A percentile compares a stretch with the other conserved stretches of the same genome.
These are phyloP conservation scores for Drosophila watanabei DNA, from an alignment of 1,140 invertebrate genomes.

Conservation along the genomic window DNA sequence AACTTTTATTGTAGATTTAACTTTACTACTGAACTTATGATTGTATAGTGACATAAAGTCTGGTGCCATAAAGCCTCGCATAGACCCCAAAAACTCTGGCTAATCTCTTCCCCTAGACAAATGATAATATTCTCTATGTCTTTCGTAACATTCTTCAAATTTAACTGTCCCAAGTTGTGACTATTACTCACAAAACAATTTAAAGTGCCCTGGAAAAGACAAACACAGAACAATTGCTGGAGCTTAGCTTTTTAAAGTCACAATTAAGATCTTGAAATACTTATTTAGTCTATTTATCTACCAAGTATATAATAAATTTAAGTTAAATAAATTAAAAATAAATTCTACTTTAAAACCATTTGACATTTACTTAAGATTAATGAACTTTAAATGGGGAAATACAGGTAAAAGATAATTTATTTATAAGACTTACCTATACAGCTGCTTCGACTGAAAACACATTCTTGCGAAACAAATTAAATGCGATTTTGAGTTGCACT, in stretches of 20 bases:
- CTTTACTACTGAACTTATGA: neutral
- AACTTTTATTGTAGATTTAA: neutral
- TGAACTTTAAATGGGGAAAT: neutral
- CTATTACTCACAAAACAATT: neutral
- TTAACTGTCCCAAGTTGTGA: neutral
- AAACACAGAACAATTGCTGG: too few relatives aligned
- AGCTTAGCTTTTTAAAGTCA: neutral
- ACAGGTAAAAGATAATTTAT: neutral
- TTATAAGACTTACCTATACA: neutral
- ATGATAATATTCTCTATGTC: neutral
- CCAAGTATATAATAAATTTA: neutral
- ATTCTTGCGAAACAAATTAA: neutral
- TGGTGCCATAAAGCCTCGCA: neutral
- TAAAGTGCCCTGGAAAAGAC: neutral
- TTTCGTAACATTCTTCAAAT: neutral
- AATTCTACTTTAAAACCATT: neutral
- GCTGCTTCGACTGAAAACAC: neutral
- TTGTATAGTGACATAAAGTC: neutral
- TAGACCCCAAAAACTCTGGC: neutral
- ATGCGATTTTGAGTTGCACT: conserved; percentile 5
- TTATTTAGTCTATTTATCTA: neutral
- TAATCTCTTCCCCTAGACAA: neutral
- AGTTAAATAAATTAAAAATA: neutral
- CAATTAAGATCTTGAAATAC: neutral
- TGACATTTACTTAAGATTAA: neutral